Conservation (phyloP, 2,113 vertebrate genomes). For the Stegastes partitus region DNA sequence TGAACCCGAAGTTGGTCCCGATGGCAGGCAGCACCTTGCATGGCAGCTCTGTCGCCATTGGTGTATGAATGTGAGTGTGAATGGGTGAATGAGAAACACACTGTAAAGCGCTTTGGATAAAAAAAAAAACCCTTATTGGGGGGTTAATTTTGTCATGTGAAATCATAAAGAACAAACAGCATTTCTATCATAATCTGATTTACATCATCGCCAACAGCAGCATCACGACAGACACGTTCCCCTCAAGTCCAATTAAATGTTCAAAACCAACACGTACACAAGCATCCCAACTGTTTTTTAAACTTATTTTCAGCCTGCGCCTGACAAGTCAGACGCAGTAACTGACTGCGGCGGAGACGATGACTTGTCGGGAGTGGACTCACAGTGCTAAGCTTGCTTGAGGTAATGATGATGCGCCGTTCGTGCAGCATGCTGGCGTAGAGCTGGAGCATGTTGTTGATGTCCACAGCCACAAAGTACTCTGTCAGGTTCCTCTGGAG, state of each 20-base stretch:
- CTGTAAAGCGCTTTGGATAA: too few relatives aligned
- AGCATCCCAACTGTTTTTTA: background rate
- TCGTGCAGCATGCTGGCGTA: constrained; percentile 98
- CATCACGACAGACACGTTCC: background rate
- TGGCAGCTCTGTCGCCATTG: too few relatives aligned
- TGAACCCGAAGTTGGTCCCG: too few relatives aligned
- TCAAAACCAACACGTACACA: background rate
- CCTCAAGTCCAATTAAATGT: background rate
- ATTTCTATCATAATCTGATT: background rate
- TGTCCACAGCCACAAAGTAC: constrained; percentile 98
- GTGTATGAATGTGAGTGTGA: too few relatives aligned
- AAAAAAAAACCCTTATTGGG: too few relatives aligned
- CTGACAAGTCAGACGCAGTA: constrained; percentile 30
- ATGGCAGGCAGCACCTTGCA: too few relatives aligned
- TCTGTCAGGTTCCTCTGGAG: constrained; percentile 98
- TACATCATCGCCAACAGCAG: background rate
- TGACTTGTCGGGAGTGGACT: constrained; percentile 81
- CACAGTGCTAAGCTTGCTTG: constrained; percentile 98
- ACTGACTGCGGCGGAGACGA: constrained; percentile 20
- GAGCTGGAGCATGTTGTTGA: constrained; percentile 97
- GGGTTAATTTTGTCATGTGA: constrained; percentile 23
- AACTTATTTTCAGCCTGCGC: constrained; percentile 9
- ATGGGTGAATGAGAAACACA: too few relatives aligned
- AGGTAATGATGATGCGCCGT: constrained; percentile 95
- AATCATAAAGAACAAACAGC: constrained; percentile 23